A percentile compares a stretch with the other conserved stretches of the same genome.
phyloP scores from a whole-genome alignment of 2,888 invertebrate genomes.

The Xestia c-nigrum region DNA sequence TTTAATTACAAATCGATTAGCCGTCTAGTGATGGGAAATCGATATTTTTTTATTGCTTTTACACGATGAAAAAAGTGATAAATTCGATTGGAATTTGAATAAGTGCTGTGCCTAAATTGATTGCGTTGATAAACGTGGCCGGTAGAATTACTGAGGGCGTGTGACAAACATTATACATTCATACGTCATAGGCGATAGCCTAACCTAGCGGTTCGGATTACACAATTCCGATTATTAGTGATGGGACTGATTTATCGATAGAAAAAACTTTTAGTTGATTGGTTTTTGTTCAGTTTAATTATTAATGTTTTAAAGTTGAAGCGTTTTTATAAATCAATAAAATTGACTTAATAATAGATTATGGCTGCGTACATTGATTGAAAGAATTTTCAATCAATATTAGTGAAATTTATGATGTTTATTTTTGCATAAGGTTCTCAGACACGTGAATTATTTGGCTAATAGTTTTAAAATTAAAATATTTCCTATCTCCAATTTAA shows the following conservation, averaged over 20 bases:
- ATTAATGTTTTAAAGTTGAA: not conserved
- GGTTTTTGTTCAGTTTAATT: not conserved
- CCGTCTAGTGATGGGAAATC: conserved; percentile 55
- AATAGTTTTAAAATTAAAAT: not conserved
- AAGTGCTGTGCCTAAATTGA: conserved; percentile 61
- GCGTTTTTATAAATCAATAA: not conserved
- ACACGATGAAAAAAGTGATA: conserved; percentile 48
- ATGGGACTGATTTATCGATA: conserved; percentile 62
- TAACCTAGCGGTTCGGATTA: conserved; percentile 83
- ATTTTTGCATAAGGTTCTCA: not conserved
- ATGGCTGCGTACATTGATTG: not conserved
- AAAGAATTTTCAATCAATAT: not conserved
- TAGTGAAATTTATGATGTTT: not conserved
- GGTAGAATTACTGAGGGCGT: conserved; percentile 52
- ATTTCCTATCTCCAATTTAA: not conserved
- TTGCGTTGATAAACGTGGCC: conserved; percentile 54
- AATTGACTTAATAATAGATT: not conserved
- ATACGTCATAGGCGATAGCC: conserved; percentile 77
- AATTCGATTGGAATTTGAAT: conserved; percentile 62
- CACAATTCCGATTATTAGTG: conserved; percentile 73
- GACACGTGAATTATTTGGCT: not conserved
- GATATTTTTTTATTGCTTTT: conserved; percentile 40
- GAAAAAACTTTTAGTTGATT: conserved; percentile 1
- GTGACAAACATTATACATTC: conserved; percentile 81
- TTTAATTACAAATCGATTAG: conserved; percentile 64